A percentile compares a stretch with the other conserved stretches of the same genome.
These are phyloP conservation scores for Zophobas atratus DNA, from an alignment of 1,140 invertebrate genomes.

Conservation along the genomic window DNA sequence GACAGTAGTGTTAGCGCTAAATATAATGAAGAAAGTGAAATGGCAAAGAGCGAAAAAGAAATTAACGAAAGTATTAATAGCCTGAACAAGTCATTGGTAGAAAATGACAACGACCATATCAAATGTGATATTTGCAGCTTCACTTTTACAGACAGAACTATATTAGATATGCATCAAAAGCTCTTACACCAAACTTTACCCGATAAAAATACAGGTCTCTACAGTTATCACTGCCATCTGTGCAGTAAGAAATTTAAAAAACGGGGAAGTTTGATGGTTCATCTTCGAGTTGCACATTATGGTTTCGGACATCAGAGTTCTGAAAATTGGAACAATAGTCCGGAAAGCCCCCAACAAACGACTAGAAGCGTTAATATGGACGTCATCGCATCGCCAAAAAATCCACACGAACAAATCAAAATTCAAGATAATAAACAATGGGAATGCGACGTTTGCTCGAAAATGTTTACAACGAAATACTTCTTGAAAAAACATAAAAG, in stretches of 20 bases:
- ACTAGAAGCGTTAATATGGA: slow-evolving; percentile 10
- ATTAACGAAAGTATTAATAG: slow-evolving; percentile 55
- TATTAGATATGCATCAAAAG: slow-evolving; percentile 82
- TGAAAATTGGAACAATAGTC: neutral
- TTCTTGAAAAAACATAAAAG: slow-evolving; percentile 92
- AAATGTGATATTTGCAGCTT: slow-evolving; percentile 82
- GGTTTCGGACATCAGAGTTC: slow-evolving; percentile 63
- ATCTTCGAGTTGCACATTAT: slow-evolving; percentile 84
- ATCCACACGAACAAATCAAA: slow-evolving; percentile 38
- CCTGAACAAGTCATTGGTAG: slow-evolving; percentile 39
- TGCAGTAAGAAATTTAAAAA: slow-evolving; percentile 87
- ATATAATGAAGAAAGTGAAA: slow-evolving; percentile 54
- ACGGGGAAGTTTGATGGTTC: slow-evolving; percentile 85
- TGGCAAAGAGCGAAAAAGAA: slow-evolving; percentile 64
- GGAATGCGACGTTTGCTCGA: slow-evolving; percentile 88
- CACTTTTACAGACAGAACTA: slow-evolving; percentile 78
- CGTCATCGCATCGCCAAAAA: neutral
- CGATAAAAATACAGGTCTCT: slow-evolving; percentile 68
- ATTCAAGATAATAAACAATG: slow-evolving; percentile 69
- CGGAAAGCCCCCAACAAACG: neutral
- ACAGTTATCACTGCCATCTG: slow-evolving; percentile 81
- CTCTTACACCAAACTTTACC: slow-evolving; percentile 79
- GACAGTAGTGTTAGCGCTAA: slow-evolving; percentile 3
- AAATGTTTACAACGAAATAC: slow-evolving; percentile 91
- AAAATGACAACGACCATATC: slow-evolving; percentile 65